Evolutionary conservation across 2,888 invertebrate species (phyloP).

Genomic region (Heliothis peltigera): DNA sequence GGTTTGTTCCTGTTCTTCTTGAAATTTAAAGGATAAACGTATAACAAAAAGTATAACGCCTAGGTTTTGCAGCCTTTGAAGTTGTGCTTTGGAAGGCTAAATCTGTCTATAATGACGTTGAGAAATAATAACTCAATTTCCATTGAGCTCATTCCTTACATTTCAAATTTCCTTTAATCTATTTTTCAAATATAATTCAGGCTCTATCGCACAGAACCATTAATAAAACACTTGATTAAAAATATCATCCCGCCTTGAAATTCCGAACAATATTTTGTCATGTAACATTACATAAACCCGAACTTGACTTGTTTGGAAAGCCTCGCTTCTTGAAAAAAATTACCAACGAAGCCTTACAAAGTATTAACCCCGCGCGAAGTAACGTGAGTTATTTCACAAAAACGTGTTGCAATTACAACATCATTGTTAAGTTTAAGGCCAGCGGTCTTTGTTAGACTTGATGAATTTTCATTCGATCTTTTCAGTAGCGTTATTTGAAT

Average conservation of each 20-base stretch:
- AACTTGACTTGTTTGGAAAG: constrained; percentile 31
- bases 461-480: constrained; percentile 61
- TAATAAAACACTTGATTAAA: neutral
- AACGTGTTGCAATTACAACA: constrained; percentile 66
- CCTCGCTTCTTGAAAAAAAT: constrained; percentile 24
- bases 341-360: constrained; percentile 40
- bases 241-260: constrained; percentile 3
- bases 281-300: constrained; percentile 16
- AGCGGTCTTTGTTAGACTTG: constrained; percentile 57
- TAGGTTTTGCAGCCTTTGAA: constrained; percentile 24
- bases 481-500: constrained; percentile 43
- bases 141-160: too few relatives aligned
- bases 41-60: too few relatives aligned
- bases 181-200: neutral
- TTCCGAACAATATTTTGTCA: constrained; percentile 4
- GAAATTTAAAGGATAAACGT: constrained; percentile 30
- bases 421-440: constrained; percentile 69
- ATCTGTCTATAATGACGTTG: constrained; percentile 18
- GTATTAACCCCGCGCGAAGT: constrained; percentile 20
- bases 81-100: constrained; percentile 8
- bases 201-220: neutral
- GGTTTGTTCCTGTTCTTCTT: too few relatives aligned
- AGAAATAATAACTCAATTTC: neutral
- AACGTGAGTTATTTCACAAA: constrained; percentile 33
- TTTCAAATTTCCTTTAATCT: too few relatives aligned